Percentiles rank a stretch among this genome's conserved stretches.
phyloP scores from a whole-genome alignment of 2,888 invertebrate species.

The Oligia strigilis region DNA sequence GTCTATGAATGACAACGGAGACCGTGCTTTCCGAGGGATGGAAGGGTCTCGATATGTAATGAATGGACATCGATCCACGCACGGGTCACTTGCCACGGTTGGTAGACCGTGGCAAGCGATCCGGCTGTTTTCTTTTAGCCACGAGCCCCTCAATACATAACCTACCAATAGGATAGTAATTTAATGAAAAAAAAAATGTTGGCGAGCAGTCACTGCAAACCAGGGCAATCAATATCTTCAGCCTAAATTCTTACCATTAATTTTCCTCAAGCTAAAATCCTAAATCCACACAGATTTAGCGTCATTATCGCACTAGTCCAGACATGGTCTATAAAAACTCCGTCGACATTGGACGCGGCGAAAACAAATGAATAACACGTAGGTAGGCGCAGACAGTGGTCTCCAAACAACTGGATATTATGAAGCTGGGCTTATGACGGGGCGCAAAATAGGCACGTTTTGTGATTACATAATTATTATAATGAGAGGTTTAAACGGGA shows the following conservation, averaged over 20 bases:
- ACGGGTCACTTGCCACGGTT: too few species aligned
- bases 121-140: background rate
- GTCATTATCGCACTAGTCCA: slow-evolving; percentile 19
- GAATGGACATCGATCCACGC: background rate
- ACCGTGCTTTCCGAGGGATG: background rate
- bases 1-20: background rate
- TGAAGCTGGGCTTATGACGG: background rate
- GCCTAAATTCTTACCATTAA: slow-evolving; percentile 11
- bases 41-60: background rate
- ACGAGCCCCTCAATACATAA: background rate
- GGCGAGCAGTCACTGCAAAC: background rate
- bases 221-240: slow-evolving; percentile 9
- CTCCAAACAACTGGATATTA: slow-evolving; percentile 13
- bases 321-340: slow-evolving; percentile 31
- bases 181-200: too few species aligned
- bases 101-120: background rate
- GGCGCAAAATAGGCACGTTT: background rate
- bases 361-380: slow-evolving; percentile 45
- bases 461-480: background rate
- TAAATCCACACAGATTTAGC: slow-evolving; percentile 12
- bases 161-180: background rate
- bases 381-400: slow-evolving; percentile 2
- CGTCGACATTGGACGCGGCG: slow-evolving; percentile 14
- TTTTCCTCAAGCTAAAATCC: slow-evolving; percentile 7
- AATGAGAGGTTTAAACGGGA: background rate